A percentile compares a stretch with the other conserved stretches of the same genome.
phyloP scores from a whole-genome alignment of 2,113 vertebrate species.

The Heteronetta atricapilla region DNA sequence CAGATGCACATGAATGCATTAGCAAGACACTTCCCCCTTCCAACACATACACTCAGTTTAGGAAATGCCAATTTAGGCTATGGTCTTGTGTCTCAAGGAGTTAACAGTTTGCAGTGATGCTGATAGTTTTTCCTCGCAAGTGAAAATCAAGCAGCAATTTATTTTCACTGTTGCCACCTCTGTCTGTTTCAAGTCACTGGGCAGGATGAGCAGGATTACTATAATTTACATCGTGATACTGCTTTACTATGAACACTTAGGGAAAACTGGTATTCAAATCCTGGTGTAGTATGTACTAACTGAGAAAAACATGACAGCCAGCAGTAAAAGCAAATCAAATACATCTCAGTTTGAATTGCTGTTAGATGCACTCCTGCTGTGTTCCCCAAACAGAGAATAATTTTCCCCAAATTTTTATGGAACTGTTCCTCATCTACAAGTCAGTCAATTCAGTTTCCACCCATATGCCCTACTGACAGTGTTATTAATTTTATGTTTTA shows the following conservation, averaged over 20 bases:
- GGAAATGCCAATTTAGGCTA: background rate
- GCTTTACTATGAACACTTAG: background rate
- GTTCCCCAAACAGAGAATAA: background rate
- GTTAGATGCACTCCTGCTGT: background rate
- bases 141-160: background rate
- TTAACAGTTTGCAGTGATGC: accelerated
- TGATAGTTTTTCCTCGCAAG: background rate
- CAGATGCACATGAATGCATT: accelerated
- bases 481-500: background rate
- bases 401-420: background rate
- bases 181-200: background rate
- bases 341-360: background rate
- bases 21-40: background rate
- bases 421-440: background rate
- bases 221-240: background rate
- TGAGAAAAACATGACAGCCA: background rate
- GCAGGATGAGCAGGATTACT: background rate
- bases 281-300: background rate
- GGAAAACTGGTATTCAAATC: background rate
- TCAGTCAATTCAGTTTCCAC: background rate
- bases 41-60: background rate
- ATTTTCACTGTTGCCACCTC: background rate
- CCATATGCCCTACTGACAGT: background rate
- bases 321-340: background rate
- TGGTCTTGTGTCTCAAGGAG: background rate